Conservation (phyloP, 2,113 vertebrate genomes). For the Rousettus leschenaultii region DNA sequence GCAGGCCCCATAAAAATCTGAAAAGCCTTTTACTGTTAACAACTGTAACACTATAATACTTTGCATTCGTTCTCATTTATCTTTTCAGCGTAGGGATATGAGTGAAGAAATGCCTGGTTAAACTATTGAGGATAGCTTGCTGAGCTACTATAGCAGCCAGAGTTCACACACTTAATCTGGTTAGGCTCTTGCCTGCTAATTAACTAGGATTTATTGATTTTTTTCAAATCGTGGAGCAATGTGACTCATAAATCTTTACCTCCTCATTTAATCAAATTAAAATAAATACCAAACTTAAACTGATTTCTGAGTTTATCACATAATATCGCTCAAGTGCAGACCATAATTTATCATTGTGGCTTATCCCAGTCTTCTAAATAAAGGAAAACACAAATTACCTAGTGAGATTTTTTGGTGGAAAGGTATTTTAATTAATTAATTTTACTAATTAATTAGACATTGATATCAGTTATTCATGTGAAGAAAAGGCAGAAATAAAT, state of each 20-base stretch:
- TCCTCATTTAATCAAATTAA: conserved; percentile 73
- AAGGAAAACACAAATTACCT: conserved; percentile 31
- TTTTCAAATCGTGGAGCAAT: conserved; percentile 70
- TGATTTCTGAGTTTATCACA: conserved; percentile 57
- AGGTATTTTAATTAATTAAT: conserved; percentile 7
- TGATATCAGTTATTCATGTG: conserved; percentile 1
- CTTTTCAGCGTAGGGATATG: background rate
- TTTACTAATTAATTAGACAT: conserved; percentile 26
- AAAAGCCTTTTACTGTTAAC: background rate
- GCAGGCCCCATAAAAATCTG: background rate
- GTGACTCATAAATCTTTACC: conserved; percentile 72
- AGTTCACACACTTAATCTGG: conserved; percentile 78
- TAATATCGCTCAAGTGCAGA: conserved; percentile 23
- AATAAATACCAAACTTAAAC: conserved; percentile 75
- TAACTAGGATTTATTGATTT: conserved; percentile 64
- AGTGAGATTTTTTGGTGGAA: background rate
- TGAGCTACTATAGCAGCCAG: conserved; percentile 62
- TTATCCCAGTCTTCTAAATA: background rate
- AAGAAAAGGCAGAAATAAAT: conserved; percentile 36
- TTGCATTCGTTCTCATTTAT: background rate
- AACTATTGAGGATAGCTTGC: conserved; percentile 7
- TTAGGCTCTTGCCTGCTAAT: conserved; percentile 74
- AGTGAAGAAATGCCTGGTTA: background rate
- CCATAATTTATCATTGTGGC: background rate
- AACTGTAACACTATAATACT: background rate